Conservation (phyloP, 2,113 vertebrate genomes). For the Illadopsis cleaveri region DNA sequence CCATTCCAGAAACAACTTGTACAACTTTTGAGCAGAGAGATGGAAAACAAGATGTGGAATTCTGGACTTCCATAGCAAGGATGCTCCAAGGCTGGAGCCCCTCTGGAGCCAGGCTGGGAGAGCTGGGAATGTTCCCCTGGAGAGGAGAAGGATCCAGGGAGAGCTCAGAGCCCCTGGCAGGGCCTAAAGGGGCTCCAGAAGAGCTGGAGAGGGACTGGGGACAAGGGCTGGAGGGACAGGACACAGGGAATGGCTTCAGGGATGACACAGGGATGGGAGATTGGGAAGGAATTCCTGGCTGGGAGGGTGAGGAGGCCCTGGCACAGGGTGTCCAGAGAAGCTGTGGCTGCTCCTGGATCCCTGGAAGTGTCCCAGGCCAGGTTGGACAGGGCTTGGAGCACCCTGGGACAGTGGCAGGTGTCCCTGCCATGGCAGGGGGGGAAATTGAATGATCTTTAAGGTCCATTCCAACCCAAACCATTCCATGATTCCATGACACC, state of each 20-base stretch:
- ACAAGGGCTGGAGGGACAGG: not conserved
- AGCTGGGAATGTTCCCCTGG: fast-evolving
- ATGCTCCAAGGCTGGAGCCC: not conserved
- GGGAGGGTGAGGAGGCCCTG: not conserved
- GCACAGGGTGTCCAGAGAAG: not conserved
- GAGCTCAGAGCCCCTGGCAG: not conserved
- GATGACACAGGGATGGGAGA: not conserved
- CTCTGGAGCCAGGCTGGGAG: not conserved
- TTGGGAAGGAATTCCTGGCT: not conserved
- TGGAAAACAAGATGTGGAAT: not conserved
- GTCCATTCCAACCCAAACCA: not conserved
- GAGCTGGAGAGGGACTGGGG: not conserved
- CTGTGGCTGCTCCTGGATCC: not conserved
- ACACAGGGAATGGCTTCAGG: not conserved
- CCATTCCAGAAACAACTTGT: not conserved
- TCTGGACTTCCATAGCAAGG: not conserved
- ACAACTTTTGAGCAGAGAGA: not conserved
- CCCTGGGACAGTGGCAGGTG: fast-evolving
- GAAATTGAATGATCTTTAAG: fast-evolving
- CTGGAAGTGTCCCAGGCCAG: not conserved
- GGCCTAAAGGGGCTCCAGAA: not conserved
- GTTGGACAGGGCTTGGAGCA: not conserved
- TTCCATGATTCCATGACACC: not conserved
- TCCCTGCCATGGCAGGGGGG: not conserved
- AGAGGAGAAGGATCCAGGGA: fast-evolving